These are phyloP conservation scores for Brenthis hecate DNA, from an alignment of 2,888 invertebrate genomes.

Conservation along the genomic window DNA sequence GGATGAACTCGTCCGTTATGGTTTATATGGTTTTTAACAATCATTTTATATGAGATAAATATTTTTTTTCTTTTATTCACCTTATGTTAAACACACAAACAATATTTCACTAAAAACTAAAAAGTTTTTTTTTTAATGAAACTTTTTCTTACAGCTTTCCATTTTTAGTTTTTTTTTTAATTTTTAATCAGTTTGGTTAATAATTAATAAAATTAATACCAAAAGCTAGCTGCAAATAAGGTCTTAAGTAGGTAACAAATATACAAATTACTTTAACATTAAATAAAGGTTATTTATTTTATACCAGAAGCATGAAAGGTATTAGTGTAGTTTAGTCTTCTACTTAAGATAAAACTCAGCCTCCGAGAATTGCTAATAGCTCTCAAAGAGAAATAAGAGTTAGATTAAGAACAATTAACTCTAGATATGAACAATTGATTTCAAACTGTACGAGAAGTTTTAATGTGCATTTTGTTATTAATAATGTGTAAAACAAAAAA, in stretches of 20 bases:
- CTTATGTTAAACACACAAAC: no score
- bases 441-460: background rate
- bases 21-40: background rate
- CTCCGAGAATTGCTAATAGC: constrained; percentile 32
- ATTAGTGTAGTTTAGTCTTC: constrained; percentile 27
- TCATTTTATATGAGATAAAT: background rate
- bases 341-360: constrained; percentile 31
- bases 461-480: background rate
- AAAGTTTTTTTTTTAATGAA: no score
- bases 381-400: constrained; percentile 23
- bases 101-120: no score
- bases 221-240: no score
- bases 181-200: no score
- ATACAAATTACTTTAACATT: no score
- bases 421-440: constrained; percentile 21
- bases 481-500: no score
- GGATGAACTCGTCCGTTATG: constrained; percentile 7
- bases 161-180: no score
- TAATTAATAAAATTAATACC: no score
- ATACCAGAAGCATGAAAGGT: constrained; percentile 17
- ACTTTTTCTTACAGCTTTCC: no score
- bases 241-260: no score
- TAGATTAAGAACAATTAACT: constrained; percentile 22
- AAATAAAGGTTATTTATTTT: background rate
- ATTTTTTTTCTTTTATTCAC: no score